A percentile compares a stretch with the other conserved stretches of the same genome.
These are phyloP conservation scores for Phaenicophaeus curvirostris DNA, from an alignment of 2,797 vertebrate genomes.

Conservation along the genomic window DNA sequence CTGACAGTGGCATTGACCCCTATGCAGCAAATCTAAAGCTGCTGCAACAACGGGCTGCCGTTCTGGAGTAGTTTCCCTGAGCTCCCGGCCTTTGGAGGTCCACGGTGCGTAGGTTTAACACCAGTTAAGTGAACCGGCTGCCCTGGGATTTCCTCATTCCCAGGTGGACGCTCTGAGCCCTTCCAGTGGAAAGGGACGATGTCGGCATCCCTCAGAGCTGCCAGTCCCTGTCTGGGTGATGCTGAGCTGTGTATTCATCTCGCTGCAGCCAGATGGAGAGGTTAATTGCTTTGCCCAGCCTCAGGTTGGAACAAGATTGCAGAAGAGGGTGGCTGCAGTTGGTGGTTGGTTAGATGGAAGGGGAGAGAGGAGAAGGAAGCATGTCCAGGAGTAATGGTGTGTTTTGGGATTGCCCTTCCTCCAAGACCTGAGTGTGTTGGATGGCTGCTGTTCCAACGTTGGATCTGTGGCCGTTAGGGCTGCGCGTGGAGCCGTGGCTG, in stretches of 20 bases:
- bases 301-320: not conserved
- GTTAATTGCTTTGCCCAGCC: not conserved
- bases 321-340: not conserved
- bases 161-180: fast-evolving
- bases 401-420: not conserved
- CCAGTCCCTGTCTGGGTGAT: not conserved
- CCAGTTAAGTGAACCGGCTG: not conserved
- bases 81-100: not conserved
- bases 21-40: not conserved
- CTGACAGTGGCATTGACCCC: not conserved
- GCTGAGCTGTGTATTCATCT: not conserved
- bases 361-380: not conserved
- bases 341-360: not conserved
- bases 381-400: fast-evolving
- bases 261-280: not conserved
- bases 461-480: not conserved
- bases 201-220: not conserved
- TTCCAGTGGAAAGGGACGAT: not conserved
- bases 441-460: not conserved
- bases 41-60: not conserved
- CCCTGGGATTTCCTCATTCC: not conserved
- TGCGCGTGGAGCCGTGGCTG: not conserved
- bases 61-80: not conserved
- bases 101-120: not conserved
- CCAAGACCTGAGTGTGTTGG: not conserved